phyloP scores from a whole-genome alignment of 2,113 vertebrate genomes.

The Ceratotherium simum region DNA sequence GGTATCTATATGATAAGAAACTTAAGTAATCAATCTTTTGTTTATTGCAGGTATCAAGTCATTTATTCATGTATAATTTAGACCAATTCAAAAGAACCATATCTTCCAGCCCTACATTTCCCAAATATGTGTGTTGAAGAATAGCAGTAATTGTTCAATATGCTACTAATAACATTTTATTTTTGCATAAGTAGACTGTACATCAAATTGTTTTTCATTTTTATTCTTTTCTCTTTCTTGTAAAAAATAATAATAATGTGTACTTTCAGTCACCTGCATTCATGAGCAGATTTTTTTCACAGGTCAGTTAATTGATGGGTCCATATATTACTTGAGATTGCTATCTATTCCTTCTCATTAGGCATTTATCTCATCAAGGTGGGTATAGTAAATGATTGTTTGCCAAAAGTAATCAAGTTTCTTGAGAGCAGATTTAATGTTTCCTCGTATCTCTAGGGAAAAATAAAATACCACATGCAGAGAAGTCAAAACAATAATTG shows the following conservation, averaged over 20 bases:
- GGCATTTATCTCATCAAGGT: not conserved
- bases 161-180: not conserved
- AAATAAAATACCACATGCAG: not conserved
- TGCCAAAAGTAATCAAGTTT: conserved; percentile 25
- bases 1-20: not conserved
- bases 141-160: not conserved
- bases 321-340: not conserved
- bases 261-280: not conserved
- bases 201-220: conserved; percentile 3
- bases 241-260: not conserved
- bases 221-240: not conserved
- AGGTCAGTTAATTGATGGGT: not conserved
- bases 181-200: not conserved
- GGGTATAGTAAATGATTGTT: not conserved
- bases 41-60: not conserved
- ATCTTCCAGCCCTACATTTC: not conserved
- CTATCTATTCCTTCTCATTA: not conserved
- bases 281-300: not conserved
- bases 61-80: conserved; percentile 35
- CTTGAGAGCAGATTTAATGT: not conserved
- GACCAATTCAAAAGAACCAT: not conserved
- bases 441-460: not conserved
- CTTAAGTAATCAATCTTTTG: not conserved
- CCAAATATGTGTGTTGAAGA: not conserved
- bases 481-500: conserved; percentile 3